Conservation (phyloP, 2,888 invertebrate genomes). For the Zygogramma bicolorata region DNA sequence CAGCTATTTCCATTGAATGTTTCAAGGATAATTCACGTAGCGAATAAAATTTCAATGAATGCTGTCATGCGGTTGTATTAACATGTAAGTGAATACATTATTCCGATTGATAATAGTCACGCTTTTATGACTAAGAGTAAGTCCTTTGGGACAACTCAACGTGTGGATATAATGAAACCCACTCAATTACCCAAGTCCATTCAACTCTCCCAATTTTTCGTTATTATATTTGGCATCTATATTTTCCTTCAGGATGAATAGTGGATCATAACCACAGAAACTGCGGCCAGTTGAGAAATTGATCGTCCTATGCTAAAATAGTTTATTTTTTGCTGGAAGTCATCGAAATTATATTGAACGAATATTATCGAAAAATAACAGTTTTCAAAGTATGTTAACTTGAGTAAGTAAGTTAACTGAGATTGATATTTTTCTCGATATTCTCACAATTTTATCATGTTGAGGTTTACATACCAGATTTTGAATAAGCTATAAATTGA, state of each 20-base stretch:
- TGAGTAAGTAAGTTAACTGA: too few species aligned
- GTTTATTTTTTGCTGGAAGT: too few species aligned
- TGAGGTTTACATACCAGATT: too few species aligned
- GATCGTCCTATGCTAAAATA: too few species aligned
- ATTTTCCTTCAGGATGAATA: not conserved
- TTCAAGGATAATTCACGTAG: not conserved
- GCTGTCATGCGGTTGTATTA: not conserved
- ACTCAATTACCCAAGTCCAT: not conserved
- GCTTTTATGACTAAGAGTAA: slow-evolving; percentile 3
- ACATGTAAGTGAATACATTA: slow-evolving; percentile 1
- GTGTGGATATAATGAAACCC: not conserved
- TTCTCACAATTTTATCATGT: too few species aligned
- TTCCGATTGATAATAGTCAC: not conserved
- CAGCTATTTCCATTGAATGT: not conserved
- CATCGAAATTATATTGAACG: too few species aligned
- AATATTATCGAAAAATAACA: too few species aligned
- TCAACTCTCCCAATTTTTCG: not conserved
- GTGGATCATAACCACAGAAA: too few species aligned
- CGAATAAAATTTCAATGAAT: not conserved
- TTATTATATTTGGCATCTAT: not conserved
- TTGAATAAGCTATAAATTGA: too few species aligned
- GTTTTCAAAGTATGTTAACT: too few species aligned
- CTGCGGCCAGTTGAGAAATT: too few species aligned
- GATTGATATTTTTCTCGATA: too few species aligned
- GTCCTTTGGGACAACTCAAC: not conserved